Evolutionary conservation across 1,140 invertebrate species (phyloP).

Genomic region (Himalopsyche phryganea): DNA sequence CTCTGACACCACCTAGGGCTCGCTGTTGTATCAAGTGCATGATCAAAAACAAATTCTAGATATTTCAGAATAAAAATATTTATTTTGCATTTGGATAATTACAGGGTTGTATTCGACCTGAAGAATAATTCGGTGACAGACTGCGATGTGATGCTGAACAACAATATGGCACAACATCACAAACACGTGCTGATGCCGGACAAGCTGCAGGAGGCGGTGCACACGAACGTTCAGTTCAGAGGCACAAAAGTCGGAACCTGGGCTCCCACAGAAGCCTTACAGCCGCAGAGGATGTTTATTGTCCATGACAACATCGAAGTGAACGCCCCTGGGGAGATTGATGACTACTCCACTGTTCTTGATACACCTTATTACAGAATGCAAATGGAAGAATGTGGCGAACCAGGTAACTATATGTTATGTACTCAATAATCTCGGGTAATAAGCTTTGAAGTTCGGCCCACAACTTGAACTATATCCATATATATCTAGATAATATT

Average conservation of each 20-base stretch:
- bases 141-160: slow-evolving; percentile 44
- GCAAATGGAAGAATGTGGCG: slow-evolving; percentile 59
- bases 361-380: slow-evolving; percentile 63
- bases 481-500: neutral
- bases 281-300: slow-evolving; percentile 63
- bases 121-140: slow-evolving; percentile 48
- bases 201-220: slow-evolving; percentile 59
- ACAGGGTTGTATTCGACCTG: slow-evolving; percentile 45
- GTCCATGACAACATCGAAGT: slow-evolving; percentile 76
- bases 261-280: slow-evolving; percentile 52
- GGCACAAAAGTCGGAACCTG: neutral
- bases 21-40: no score
- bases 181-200: slow-evolving; percentile 61
- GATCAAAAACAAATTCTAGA: no score
- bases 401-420: slow-evolving; percentile 51
- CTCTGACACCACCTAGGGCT: no score
- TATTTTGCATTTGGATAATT: no score
- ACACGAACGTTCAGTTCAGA: slow-evolving; percentile 48
- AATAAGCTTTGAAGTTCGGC: no score
- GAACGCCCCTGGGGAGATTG: slow-evolving; percentile 57
- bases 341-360: slow-evolving; percentile 59
- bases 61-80: no score
- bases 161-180: slow-evolving; percentile 54
- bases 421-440: slow-evolving; percentile 15
- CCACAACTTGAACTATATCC: no score